Evolutionary conservation across 2,797 vertebrate genomes (phyloP).

Genomic region (Centropyge bicolor): DNA sequence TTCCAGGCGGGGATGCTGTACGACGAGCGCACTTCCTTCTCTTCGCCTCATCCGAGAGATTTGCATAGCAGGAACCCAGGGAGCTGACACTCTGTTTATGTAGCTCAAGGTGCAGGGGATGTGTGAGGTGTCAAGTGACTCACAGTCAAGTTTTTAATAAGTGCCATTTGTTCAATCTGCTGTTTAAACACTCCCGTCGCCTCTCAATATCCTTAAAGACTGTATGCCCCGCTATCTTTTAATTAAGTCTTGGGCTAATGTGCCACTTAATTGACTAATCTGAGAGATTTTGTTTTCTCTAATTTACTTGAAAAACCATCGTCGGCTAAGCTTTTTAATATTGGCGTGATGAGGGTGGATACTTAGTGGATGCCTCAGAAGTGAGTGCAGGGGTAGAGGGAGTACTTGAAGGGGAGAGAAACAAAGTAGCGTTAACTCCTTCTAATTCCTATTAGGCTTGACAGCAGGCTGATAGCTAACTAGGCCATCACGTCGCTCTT

Average conservation of each 20-base stretch:
- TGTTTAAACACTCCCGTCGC: conserved; percentile 87
- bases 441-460: conserved; percentile 71
- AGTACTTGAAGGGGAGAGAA: conserved; percentile 67
- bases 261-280: conserved; percentile 91
- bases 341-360: conserved; percentile 76
- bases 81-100: conserved; percentile 87
- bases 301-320: conserved; percentile 88
- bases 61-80: conserved; percentile 82
- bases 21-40: conserved; percentile 68
- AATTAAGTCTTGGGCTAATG: conserved; percentile 90
- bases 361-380: conserved; percentile 77
- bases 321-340: conserved; percentile 85
- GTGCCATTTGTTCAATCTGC: conserved; percentile 88
- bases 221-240: conserved; percentile 86
- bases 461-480: conserved; percentile 68
- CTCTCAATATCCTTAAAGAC: conserved; percentile 85
- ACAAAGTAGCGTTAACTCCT: conserved; percentile 76
- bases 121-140: conserved; percentile 89
- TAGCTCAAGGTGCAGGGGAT: conserved; percentile 84
- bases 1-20: conserved; percentile 72
- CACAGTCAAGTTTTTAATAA: conserved; percentile 88
- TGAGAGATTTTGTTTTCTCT: conserved; percentile 89
- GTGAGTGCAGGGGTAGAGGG: conserved; percentile 63
- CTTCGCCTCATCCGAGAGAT: conserved; percentile 75
- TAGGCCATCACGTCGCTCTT: conserved; percentile 52